Evolutionary conservation across 2,888 invertebrate genomes (phyloP).

Genomic region (Galerucella nymphaeae): DNA sequence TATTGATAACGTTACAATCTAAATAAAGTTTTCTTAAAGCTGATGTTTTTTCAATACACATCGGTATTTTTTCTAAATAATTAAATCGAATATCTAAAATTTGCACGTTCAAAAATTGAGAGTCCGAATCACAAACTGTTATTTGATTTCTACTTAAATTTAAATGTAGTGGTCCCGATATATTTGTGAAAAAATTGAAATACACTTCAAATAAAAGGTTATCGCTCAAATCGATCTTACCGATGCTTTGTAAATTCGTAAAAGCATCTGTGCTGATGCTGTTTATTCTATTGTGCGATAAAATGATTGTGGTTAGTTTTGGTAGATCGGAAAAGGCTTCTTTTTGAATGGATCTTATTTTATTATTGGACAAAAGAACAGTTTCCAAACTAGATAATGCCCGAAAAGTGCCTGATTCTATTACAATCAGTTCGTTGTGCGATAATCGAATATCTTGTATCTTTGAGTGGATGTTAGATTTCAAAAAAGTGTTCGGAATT

Average conservation of each 20-base stretch:
- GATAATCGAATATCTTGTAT: constrained; percentile 84
- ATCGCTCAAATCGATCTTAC: constrained; percentile 83
- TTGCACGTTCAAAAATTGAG: constrained; percentile 71
- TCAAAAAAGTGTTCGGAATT: constrained; percentile 76
- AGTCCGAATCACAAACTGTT: constrained; percentile 64
- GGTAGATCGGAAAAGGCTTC: constrained; percentile 82
- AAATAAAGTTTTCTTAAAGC: constrained; percentile 77
- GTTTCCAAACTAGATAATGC: constrained; percentile 72
- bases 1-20: constrained; percentile 78
- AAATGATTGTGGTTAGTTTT: constrained; percentile 82
- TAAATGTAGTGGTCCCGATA: constrained; percentile 77
- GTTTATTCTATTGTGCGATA: constrained; percentile 84
- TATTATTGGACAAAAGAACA: constrained; percentile 83
- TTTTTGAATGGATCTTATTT: constrained; percentile 76
- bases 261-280: constrained; percentile 80
- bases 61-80: constrained; percentile 73
- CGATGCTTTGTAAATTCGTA: constrained; percentile 78
- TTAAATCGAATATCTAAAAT: constrained; percentile 79
- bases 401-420: constrained; percentile 76
- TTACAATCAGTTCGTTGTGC: constrained; percentile 79
- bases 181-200: constrained; percentile 75
- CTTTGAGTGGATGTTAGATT: constrained; percentile 68
- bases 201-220: constrained; percentile 79
- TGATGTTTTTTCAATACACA: constrained; percentile 74
- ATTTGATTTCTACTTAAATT: constrained; percentile 82